phyloP scores from a whole-genome alignment of 2,888 invertebrate genomes.

The Lithodes maja region DNA sequence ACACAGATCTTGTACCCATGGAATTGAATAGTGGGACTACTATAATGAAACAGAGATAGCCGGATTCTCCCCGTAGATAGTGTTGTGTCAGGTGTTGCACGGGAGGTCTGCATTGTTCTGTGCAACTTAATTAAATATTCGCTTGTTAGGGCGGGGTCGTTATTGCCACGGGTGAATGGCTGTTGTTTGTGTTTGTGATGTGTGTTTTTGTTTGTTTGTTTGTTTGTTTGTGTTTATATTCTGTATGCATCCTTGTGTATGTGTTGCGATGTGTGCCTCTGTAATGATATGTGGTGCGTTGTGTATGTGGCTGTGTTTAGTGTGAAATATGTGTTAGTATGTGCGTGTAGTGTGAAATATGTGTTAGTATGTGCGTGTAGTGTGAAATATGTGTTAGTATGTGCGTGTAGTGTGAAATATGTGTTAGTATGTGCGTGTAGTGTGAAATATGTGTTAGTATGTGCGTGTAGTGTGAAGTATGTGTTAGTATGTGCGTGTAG shows the following conservation, averaged over 20 bases:
- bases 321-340: neutral
- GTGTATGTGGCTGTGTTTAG: neutral
- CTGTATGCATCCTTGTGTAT: neutral
- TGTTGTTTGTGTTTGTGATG: conserved; percentile 16
- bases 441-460: too few relatives aligned
- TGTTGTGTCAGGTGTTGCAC: neutral
- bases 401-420: too few relatives aligned
- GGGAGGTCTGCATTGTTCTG: neutral
- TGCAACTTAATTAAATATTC: neutral
- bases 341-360: too few relatives aligned
- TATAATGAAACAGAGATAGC: too few relatives aligned
- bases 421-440: too few relatives aligned
- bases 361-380: too few relatives aligned
- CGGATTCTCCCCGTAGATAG: neutral
- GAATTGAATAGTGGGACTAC: too few relatives aligned
- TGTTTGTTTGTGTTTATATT: conserved; percentile 25
- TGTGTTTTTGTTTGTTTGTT: conserved; percentile 29
- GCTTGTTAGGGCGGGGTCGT: neutral
- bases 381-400: too few relatives aligned
- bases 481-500: too few relatives aligned
- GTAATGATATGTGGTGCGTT: neutral
- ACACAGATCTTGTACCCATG: too few relatives aligned
- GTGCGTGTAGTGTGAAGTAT: too few relatives aligned
- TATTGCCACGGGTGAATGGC: neutral
- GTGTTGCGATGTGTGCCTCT: neutral